These are phyloP conservation scores for Ecdyonurus torrentis DNA, from an alignment of 2,888 invertebrate genomes.

Conservation along the genomic window DNA sequence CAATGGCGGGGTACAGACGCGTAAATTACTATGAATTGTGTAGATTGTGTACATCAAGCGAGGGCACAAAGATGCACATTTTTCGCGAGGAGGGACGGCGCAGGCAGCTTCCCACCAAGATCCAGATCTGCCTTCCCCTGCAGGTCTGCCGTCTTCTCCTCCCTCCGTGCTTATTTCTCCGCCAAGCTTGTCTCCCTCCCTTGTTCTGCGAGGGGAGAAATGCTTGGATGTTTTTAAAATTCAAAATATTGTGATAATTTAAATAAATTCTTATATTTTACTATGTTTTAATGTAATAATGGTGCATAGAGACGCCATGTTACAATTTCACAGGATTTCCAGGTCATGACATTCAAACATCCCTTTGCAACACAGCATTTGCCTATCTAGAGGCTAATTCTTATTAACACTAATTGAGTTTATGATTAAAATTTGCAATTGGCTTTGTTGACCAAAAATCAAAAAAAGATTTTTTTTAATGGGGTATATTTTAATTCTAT, in stretches of 20 bases:
- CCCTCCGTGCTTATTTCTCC: neutral
- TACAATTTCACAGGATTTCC: neutral
- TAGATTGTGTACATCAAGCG: constrained; percentile 47
- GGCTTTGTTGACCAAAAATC: too few species aligned
- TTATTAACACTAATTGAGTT: too few species aligned
- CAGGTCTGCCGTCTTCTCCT: constrained; percentile 28
- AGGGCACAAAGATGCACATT: constrained; percentile 45
- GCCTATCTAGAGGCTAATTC: too few species aligned
- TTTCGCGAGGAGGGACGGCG: constrained; percentile 46
- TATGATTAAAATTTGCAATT: too few species aligned
- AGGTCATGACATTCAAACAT: neutral
- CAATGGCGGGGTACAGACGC: constrained; percentile 47
- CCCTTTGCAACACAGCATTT: too few species aligned
- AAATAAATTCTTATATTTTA: neutral
- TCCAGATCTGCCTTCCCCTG: constrained; percentile 43
- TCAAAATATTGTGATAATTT: neutral
- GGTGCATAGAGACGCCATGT: neutral
- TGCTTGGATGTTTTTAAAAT: neutral
- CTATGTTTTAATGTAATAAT: neutral
- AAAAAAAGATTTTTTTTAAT: too few species aligned
- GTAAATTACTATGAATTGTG: constrained; percentile 56
- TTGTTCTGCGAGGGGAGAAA: neutral
- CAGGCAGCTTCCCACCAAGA: constrained; percentile 44
- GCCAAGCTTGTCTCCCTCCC: neutral
- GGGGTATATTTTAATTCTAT: too few species aligned